Percentiles rank a stretch among this genome's conserved stretches.
phyloP scores from a whole-genome alignment of 2,888 invertebrate species.

The Caenorhabditis uteleia region DNA sequence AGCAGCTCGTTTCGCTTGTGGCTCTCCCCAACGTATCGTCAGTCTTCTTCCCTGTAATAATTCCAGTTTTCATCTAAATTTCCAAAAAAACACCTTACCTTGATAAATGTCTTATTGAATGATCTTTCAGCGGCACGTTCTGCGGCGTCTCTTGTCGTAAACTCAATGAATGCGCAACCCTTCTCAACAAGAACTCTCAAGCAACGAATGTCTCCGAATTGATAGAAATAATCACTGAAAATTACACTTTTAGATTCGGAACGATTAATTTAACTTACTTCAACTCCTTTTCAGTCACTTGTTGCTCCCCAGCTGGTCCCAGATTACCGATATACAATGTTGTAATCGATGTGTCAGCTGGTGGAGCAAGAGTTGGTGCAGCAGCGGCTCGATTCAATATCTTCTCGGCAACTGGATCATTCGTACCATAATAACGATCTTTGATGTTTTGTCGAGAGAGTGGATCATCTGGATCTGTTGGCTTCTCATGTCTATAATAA shows the following conservation, averaged over 20 bases:
- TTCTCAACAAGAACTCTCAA: conserved; percentile 90
- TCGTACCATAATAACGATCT: conserved; percentile 89
- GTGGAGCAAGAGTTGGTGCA: conserved; percentile 91
- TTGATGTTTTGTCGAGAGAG: conserved; percentile 93
- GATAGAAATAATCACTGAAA: conserved; percentile 90
- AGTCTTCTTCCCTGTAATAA: conserved; percentile 79
- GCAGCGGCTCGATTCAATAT: conserved; percentile 80
- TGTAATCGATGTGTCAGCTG: conserved; percentile 93
- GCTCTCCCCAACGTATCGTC: conserved; percentile 98
- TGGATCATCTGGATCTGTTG: conserved; percentile 95
- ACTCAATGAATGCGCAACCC: conserved; percentile 92
- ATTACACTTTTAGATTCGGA: neutral
- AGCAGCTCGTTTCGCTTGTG: conserved; percentile 78
- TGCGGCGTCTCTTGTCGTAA: conserved; percentile 86
- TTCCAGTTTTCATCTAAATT: neutral
- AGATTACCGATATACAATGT: conserved; percentile 96
- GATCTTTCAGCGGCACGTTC: conserved; percentile 93
- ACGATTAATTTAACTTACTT: conserved; percentile 37
- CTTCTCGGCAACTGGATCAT: conserved; percentile 95
- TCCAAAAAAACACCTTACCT: conserved; percentile 67
- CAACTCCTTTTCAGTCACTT: conserved; percentile 86
- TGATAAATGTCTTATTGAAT: conserved; percentile 87
- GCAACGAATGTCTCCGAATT: conserved; percentile 94
- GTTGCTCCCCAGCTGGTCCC: conserved; percentile 76
- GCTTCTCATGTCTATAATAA: conserved; percentile 86